Conservation (phyloP, 2,888 invertebrate genomes). For the Poecilobothrus nobilitatus region DNA sequence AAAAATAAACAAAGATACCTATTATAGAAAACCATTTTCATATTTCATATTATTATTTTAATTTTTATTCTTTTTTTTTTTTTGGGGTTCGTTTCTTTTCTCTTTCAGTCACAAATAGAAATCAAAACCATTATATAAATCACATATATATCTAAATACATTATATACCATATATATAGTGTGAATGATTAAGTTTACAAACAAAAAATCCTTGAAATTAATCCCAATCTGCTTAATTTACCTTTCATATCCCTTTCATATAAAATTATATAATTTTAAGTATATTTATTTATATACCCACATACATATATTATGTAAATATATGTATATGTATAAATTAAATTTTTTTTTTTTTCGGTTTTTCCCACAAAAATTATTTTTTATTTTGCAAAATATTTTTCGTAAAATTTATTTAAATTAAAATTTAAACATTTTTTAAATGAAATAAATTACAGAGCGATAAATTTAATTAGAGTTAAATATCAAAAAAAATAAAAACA, state of each 20-base stretch:
- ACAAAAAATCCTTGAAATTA: background rate
- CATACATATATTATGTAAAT: too few relatives aligned
- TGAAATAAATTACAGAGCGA: slow-evolving; percentile 3
- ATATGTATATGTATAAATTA: too few relatives aligned
- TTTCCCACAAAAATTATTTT: background rate
- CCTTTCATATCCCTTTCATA: background rate
- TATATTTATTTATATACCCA: too few relatives aligned
- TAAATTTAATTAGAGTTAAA: background rate
- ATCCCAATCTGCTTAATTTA: slow-evolving; percentile 1
- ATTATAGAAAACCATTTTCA: background rate
- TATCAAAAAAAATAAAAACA: background rate
- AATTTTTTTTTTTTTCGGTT: background rate
- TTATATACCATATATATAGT: background rate
- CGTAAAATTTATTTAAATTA: slow-evolving; percentile 1
- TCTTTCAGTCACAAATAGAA: too few relatives aligned
- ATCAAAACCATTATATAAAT: background rate
- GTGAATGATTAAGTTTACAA: background rate
- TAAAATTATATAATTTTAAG: too few relatives aligned
- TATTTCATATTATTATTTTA: background rate
- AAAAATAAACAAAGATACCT: too few relatives aligned
- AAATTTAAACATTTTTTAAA: slow-evolving; percentile 1
- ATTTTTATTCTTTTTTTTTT: background rate
- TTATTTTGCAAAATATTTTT: background rate
- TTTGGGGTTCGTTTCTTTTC: too few relatives aligned
- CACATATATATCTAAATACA: too few relatives aligned